Evolutionary conservation across 1,140 invertebrate species (phyloP), one percentile per base, ranked within the genome.

Genomic region (Cotesia typhae): DNA sequence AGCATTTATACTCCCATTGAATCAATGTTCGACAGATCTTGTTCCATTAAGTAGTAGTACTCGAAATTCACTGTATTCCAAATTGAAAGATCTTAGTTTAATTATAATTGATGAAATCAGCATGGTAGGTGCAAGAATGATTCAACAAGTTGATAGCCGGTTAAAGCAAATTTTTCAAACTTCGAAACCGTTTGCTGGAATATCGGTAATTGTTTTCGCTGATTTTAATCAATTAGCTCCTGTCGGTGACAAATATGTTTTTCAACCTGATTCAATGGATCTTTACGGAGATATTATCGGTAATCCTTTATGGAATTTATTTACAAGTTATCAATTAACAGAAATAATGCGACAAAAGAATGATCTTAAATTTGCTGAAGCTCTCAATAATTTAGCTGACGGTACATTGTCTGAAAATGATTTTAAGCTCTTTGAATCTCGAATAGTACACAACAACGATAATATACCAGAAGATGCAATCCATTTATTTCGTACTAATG

Each of bases 41-140:
- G 64, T 37, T 51, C 35, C 55, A 10, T 53, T 61, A 17, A 37
- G 52, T 17, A 14, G 28, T 67, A 14, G 60, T 55, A 38, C 51
- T 4, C 52, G 57, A 20, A 74, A 77, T 55, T 65, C 67, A 10
- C 60, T 79, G 7, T 17, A 75, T 53, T 4, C 17, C 52, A 72
- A 77, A 65, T 77, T 79, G 51, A 70, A 17, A 12, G 68, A 78
- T 38, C 55, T 80, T n/a, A 78, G 80, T 73, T 47, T 80, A 9
- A 47, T 83, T 35, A 82, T 85, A 37, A 80, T 84, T 55, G 82
- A 84, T 75, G 83, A 85, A 77, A 78, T 84, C 35, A 81, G 77
- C 28, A 84, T 84, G 80, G 72, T 82, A 2, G 79, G 79, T 36
- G 6, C 60, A 6, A 69, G 55, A 55, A 74, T 74, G 35, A 71